phyloP scores from a whole-genome alignment of 2,113 vertebrate species.

The Hipposideros armiger region DNA sequence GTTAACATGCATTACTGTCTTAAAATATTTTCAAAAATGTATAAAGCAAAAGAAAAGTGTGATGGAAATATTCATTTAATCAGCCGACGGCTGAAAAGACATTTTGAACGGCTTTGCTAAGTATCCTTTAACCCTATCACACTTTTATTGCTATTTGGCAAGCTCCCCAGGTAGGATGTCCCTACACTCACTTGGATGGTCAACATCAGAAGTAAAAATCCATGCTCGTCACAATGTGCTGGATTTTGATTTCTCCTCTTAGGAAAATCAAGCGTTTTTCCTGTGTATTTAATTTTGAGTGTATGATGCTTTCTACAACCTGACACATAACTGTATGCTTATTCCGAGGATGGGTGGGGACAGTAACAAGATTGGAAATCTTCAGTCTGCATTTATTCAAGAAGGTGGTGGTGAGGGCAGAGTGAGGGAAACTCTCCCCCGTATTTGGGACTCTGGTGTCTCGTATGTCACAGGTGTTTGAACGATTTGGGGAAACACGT shows the following conservation, averaged over 20 bases:
- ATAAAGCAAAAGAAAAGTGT: background rate
- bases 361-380: background rate
- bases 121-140: background rate
- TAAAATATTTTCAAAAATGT: background rate
- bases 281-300: background rate
- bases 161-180: no score
- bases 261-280: background rate
- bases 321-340: background rate
- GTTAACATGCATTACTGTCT: background rate
- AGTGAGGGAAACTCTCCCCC: background rate
- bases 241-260: background rate
- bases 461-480: background rate
- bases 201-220: background rate
- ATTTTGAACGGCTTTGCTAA: background rate
- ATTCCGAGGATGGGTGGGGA: background rate
- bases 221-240: background rate
- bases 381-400: background rate
- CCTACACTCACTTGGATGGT: background rate
- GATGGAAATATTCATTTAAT: background rate
- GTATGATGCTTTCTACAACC: background rate
- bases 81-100: background rate
- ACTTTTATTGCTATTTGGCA: background rate
- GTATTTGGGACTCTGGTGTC: background rate
- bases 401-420: no score
- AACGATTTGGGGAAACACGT: background rate